Evolutionary conservation across 2,888 invertebrate species (phyloP), one percentile per base, ranked within the genome.

Genomic region (Teleiodes luculella): DNA sequence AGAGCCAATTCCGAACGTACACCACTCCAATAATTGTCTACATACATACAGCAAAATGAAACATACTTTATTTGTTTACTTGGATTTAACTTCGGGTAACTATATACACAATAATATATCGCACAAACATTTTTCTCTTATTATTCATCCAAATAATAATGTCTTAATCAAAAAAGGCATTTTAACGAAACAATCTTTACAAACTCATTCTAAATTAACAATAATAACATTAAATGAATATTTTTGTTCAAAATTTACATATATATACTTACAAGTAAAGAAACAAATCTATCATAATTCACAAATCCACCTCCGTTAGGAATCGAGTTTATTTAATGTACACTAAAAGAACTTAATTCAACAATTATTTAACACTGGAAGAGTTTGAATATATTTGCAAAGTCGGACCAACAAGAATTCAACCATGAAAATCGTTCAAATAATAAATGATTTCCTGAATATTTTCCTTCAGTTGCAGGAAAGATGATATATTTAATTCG

Each of bases 191-290:
- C 18, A 80, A 72, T 69, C 69, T 79, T 76, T 80, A 83, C 80
- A 83, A 78, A 78, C 79, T 70, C 70, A 67, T 72, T 74, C 36
- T 77, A 78, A 84, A 76, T 20, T 43, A 43, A 43, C 13, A 28
- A 28, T 70, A 81, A 80, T 66, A 74, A 63, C 64, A 55, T 65
- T 48, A 54, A 74, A 70, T 71, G 68, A 74, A 65, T 65, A 65
- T 67, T 70, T 77, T 74, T 82, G 68, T 78, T 82, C 87, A 87
- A 84, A 88, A 87, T 87, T 64, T 87, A 87, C 87, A 87, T 83
- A 86, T 80, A 74, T 76, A 77, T 77, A 84, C 83, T 86, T 86
- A 88, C 85, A 86, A 74, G 78, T 82, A 73, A 80, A 68, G 76
- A 75, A 76, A 65, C 63, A 78, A 83, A 78, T 69, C 39, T 57